Evolutionary conservation across 1,140 invertebrate genomes (phyloP), one percentile per base, ranked within the genome.

Genomic region (Hermatobates lingyangjiaoensis): DNA sequence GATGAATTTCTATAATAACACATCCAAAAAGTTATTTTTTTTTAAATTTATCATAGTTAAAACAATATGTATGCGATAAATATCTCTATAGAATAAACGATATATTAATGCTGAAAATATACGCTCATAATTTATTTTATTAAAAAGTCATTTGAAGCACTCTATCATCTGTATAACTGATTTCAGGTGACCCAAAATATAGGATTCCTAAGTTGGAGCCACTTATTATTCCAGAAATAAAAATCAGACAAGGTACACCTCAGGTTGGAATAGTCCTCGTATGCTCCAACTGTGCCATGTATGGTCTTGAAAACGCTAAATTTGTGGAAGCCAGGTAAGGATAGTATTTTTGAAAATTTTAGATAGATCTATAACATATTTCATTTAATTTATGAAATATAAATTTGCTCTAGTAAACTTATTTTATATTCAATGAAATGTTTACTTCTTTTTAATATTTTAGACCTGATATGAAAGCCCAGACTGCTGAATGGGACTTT

Each of bases 121-220:
- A n/a, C n/a, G n/a, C n/a, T n/a, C n/a, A n/a, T n/a, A n/a, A n/a
- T n/a, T n/a, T n/a, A n/a, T n/a, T n/a, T n/a, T n/a, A n/a, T n/a
- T n/a, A n/a, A n/a, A n/a, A n/a, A n/a, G n/a, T n/a, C n/a, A n/a
- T n/a, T n/a, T n/a, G n/a, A n/a, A n/a, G n/a, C n/a, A n/a, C n/a
- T n/a, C n/a, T n/a, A n/a, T n/a, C n/a, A n/a, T n/a, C n/a, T n/a
- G n/a, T n/a, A n/a, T n/a, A n/a, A n/a, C n/a, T n/a, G n/a, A n/a
- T n/a, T n/a, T n/a, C 40, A 61, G 60, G 60, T 34, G 60, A 62
- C 26, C 55, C 59, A 1, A 60, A 60, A 44, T 63, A 60, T 34
- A 55, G 54, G 30, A 60, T 63, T 34, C 62, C 62, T 1, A 56
- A 51, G 10, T 50, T 63, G 18, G 60, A 63, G 21, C 62, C 62